Evolutionary conservation across 30 jellyfish, hydroid and myxozoan genomes (phyloP).

Genomic region (Hydractinia symbiolongicarpus): DNA sequence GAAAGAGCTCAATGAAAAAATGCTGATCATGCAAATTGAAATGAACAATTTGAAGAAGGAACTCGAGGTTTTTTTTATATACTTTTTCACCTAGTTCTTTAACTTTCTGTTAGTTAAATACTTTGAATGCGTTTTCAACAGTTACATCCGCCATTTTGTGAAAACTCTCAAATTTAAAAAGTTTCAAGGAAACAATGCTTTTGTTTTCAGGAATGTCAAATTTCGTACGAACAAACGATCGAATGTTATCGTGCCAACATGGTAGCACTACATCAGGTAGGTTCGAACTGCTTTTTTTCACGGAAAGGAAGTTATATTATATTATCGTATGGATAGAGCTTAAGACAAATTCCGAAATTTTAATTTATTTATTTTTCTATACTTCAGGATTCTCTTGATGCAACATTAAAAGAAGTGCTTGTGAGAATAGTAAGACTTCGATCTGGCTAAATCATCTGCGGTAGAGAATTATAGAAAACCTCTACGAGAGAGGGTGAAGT

Average conservation of each 20-base stretch:
- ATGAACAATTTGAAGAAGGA: too few relatives aligned
- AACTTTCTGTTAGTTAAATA: too few relatives aligned
- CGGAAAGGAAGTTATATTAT: background rate
- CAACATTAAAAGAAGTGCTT: background rate
- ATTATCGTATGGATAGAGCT: background rate
- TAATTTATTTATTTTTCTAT: background rate
- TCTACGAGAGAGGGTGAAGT: too few relatives aligned
- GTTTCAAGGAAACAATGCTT: background rate
- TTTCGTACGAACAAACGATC: background rate
- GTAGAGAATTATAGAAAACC: too few relatives aligned
- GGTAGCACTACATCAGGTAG: background rate
- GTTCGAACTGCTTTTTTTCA: background rate
- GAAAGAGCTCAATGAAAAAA: too few relatives aligned
- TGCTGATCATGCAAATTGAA: too few relatives aligned
- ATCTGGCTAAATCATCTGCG: background rate
- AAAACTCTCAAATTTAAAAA: background rate
- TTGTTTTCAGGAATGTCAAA: background rate
- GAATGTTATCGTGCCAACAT: background rate
- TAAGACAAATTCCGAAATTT: background rate
- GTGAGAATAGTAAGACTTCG: background rate
- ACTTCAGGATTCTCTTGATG: background rate
- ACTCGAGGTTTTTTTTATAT: too few relatives aligned
- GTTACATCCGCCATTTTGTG: background rate
- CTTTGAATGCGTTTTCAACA: too few relatives aligned
- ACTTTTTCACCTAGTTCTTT: too few relatives aligned